Evolutionary conservation across 1,140 invertebrate genomes (phyloP).

Genomic region (Dolichoris vasculosae): DNA sequence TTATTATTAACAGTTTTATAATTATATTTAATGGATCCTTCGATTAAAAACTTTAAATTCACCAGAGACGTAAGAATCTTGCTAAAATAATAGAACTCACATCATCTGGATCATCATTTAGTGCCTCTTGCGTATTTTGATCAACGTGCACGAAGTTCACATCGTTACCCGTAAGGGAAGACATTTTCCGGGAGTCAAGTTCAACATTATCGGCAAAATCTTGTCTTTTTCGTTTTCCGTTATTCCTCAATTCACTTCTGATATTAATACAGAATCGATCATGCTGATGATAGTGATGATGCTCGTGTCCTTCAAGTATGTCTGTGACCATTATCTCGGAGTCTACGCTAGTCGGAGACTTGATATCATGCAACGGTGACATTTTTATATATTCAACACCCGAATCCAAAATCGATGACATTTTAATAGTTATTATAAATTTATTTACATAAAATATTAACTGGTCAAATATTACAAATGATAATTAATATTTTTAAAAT

Average conservation of each 20-base stretch:
- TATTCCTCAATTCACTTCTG: neutral
- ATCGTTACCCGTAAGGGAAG: conserved; percentile 73
- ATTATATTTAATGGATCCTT: too few species aligned
- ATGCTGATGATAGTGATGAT: conserved; percentile 48
- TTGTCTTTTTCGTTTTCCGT: conserved; percentile 61
- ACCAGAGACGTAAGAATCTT: neutral
- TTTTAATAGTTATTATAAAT: neutral
- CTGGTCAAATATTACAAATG: neutral
- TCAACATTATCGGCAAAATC: conserved; percentile 70
- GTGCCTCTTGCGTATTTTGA: conserved; percentile 60
- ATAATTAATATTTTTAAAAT: neutral
- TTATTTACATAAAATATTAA: neutral
- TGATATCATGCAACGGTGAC: conserved; percentile 71
- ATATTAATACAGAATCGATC: neutral
- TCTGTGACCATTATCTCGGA: conserved; percentile 70
- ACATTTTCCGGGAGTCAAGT: conserved; percentile 72
- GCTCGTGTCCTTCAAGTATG: conserved; percentile 70
- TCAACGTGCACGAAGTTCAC: conserved; percentile 77
- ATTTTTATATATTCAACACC: conserved; percentile 57
- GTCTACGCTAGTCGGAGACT: conserved; percentile 67
- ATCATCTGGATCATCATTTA: conserved; percentile 73
- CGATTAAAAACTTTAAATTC: too few species aligned
- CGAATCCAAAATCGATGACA: conserved; percentile 39
- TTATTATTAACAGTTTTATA: too few species aligned
- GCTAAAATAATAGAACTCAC: conserved; percentile 68